Evolutionary conservation across 2,888 invertebrate species (phyloP).

Genomic region (Zelleria hepariella): DNA sequence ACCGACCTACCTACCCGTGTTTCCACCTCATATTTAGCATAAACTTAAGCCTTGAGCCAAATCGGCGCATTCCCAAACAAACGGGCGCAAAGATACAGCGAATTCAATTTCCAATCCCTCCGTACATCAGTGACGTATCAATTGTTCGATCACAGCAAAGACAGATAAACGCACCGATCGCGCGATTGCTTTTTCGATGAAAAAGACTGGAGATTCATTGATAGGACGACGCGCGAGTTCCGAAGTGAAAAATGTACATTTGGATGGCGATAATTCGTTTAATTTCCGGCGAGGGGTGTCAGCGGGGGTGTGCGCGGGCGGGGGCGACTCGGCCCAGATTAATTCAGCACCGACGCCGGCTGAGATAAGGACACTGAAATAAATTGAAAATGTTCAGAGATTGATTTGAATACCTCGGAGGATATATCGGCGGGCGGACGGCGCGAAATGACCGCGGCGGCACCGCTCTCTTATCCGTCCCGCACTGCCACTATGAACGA

Average conservation of each 20-base stretch:
- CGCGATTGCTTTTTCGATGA: conserved; percentile 56
- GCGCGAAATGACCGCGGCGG: conserved; percentile 39
- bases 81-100: conserved; percentile 33
- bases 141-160: conserved; percentile 66
- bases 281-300: conserved; percentile 66
- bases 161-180: conserved; percentile 66
- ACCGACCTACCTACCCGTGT: conserved; percentile 11
- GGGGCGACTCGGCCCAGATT: conserved; percentile 59
- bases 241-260: conserved; percentile 73
- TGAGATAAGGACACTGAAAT: conserved; percentile 71
- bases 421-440: conserved; percentile 52
- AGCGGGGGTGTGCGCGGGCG: conserved; percentile 18
- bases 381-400: conserved; percentile 73
- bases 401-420: conserved; percentile 70
- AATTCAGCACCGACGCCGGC: conserved; percentile 67
- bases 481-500: conserved; percentile 16
- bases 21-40: conserved; percentile 58
- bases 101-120: conserved; percentile 66
- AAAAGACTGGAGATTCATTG: conserved; percentile 66
- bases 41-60: conserved; percentile 37
- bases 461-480: conserved; percentile 30
- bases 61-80: not conserved
- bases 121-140: conserved; percentile 68
- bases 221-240: conserved; percentile 63
- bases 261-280: conserved; percentile 74